Percentiles rank a stretch among this genome's conserved stretches.
These are phyloP conservation scores for Sthenelais limicola DNA, from an alignment of 2,888 invertebrate species.

Conservation along the genomic window DNA sequence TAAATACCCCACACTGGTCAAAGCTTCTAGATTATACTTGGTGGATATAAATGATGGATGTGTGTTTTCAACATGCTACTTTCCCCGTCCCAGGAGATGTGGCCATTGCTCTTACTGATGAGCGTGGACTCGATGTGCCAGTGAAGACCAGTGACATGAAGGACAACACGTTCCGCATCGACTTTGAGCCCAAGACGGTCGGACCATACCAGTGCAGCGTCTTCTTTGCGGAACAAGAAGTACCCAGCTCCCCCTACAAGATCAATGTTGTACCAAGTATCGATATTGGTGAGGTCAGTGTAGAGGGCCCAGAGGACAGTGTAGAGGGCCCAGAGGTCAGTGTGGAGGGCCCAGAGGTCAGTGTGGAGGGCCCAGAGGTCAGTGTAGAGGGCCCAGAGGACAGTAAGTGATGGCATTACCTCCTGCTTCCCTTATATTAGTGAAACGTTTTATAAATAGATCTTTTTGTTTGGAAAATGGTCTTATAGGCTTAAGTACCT, in stretches of 20 bases:
- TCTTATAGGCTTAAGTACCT: too few species aligned
- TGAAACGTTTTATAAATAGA: too few species aligned
- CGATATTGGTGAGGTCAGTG: slow-evolving; percentile 88
- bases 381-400: slow-evolving; percentile 89
- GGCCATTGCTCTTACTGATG: slow-evolving; percentile 75
- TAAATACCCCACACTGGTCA: too few species aligned
- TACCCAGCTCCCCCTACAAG: slow-evolving; percentile 72
- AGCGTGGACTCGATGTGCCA: slow-evolving; percentile 78
- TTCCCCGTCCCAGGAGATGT: slow-evolving; percentile 75
- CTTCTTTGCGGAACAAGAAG: slow-evolving; percentile 70
- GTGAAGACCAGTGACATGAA: slow-evolving; percentile 81
- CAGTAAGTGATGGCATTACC: too few species aligned
- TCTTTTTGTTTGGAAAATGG: too few species aligned
- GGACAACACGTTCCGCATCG: slow-evolving; percentile 68
- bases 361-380: slow-evolving; percentile 91
- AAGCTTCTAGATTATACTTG: too few species aligned
- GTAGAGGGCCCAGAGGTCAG: slow-evolving; percentile 90
- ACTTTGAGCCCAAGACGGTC: slow-evolving; percentile 69
- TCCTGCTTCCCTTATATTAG: too few species aligned
- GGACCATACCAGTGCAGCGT: slow-evolving; percentile 70
- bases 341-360: slow-evolving; percentile 90
- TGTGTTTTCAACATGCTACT: too few species aligned
- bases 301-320: slow-evolving; percentile 90
- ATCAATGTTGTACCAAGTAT: slow-evolving; percentile 73
- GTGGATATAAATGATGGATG: too few species aligned